Conservation (phyloP, 2,888 invertebrate genomes). For the Eristalis arbustorum region DNA sequence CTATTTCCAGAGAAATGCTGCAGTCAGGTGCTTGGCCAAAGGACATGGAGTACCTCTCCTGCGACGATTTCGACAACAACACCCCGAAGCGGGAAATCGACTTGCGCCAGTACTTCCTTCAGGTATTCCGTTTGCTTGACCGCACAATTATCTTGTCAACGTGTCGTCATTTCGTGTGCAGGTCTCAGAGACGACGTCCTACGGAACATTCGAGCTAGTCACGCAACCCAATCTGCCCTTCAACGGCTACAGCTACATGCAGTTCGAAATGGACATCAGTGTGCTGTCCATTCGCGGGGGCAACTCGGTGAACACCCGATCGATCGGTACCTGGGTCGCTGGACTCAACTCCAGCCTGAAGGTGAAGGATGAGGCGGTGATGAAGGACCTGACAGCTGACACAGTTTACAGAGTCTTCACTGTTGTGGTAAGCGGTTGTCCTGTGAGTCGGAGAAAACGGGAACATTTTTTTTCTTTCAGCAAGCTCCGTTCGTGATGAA, state of each 20-base stretch:
- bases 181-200: constrained; percentile 85
- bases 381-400: constrained; percentile 89
- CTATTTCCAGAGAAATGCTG: constrained; percentile 84
- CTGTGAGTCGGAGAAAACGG: not conserved
- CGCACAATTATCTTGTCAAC: constrained; percentile 32
- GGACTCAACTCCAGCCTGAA: constrained; percentile 86
- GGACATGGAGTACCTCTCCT: constrained; percentile 87
- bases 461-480: constrained; percentile 77
- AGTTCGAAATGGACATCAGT: constrained; percentile 87
- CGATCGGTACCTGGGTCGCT: constrained; percentile 89
- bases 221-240: constrained; percentile 82
- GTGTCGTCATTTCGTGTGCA: constrained; percentile 71
- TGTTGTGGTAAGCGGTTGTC: constrained; percentile 84
- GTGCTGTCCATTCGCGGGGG: constrained; percentile 87
- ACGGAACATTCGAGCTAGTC: constrained; percentile 85
- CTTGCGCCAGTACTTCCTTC: constrained; percentile 85
- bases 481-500: constrained; percentile 92
- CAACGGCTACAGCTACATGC: constrained; percentile 88
- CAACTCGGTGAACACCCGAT: constrained; percentile 86
- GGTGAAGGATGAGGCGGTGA: constrained; percentile 84
- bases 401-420: constrained; percentile 93
- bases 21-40: constrained; percentile 87
- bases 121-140: constrained; percentile 80
- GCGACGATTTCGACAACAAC: constrained; percentile 89
- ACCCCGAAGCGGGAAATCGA: constrained; percentile 88